Evolutionary conservation across 2,888 invertebrate species (phyloP).

Genomic region (Hesperia comma): DNA sequence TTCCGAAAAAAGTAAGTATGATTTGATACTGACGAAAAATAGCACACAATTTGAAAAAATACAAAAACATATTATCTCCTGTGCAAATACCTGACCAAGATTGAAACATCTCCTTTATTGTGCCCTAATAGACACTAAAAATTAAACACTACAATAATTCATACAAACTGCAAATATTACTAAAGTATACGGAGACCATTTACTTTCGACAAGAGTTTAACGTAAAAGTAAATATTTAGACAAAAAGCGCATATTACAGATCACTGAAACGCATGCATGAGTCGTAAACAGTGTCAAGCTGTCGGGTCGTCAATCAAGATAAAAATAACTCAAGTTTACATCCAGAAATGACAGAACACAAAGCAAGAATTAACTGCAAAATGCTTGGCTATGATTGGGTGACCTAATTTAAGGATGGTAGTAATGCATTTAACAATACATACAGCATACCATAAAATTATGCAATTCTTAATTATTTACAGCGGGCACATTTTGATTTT

Average conservation of each 20-base stretch:
- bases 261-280: slow-evolving; percentile 43
- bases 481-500: no score
- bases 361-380: slow-evolving; percentile 17
- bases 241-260: slow-evolving; percentile 28
- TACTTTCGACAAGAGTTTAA: not conserved
- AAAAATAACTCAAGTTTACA: slow-evolving; percentile 68
- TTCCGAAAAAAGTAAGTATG: not conserved
- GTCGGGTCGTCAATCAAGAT: slow-evolving; percentile 61
- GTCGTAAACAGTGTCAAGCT: slow-evolving; percentile 58
- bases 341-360: slow-evolving; percentile 52
- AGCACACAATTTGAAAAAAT: no score
- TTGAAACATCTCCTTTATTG: no score
- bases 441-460: no score
- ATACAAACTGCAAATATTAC: no score
- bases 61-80: no score
- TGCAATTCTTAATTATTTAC: no score
- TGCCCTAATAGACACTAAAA: no score
- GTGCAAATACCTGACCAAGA: no score
- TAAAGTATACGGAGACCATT: no score
- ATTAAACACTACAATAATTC: no score
- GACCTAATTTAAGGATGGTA: not conserved
- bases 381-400: not conserved
- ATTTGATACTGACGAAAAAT: not conserved
- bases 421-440: not conserved
- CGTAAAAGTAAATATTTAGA: slow-evolving; percentile 23